Evolutionary conservation across 2,113 vertebrate species (phyloP).

Genomic region (Microcebus lehilahytsara): DNA sequence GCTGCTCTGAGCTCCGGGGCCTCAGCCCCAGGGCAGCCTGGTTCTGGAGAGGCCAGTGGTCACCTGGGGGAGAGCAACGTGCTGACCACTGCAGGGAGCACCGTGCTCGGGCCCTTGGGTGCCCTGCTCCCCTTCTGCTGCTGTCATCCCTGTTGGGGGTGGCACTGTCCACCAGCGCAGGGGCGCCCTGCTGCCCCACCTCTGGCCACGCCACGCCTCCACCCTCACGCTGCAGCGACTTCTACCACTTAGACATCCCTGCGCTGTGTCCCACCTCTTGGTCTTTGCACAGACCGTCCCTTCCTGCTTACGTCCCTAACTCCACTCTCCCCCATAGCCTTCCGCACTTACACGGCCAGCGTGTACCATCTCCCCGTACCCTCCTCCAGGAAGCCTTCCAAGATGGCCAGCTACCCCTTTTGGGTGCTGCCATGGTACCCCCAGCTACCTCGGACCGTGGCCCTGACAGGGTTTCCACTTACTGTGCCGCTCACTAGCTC

Average conservation of each 20-base stretch:
- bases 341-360: not conserved
- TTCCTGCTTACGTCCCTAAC: not conserved
- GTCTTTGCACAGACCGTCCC: not conserved
- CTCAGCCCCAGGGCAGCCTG: not conserved
- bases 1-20: not conserved
- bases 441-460: not conserved
- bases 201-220: not conserved
- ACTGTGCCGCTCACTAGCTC: not conserved
- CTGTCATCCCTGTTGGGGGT: not conserved
- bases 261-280: not conserved
- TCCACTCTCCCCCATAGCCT: not conserved
- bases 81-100: not conserved
- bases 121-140: not conserved
- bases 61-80: not conserved
- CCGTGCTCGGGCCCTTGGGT: accelerated
- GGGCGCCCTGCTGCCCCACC: not conserved
- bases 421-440: not conserved
- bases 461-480: not conserved
- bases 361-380: not conserved
- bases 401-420: not conserved
- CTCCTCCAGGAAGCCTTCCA: not conserved
- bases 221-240: not conserved
- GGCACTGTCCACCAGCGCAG: not conserved
- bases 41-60: not conserved
- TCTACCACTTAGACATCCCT: not conserved